phyloP scores from a whole-genome alignment of 35 echinoderm and acorn worm species.

The Lytechinus pictus region DNA sequence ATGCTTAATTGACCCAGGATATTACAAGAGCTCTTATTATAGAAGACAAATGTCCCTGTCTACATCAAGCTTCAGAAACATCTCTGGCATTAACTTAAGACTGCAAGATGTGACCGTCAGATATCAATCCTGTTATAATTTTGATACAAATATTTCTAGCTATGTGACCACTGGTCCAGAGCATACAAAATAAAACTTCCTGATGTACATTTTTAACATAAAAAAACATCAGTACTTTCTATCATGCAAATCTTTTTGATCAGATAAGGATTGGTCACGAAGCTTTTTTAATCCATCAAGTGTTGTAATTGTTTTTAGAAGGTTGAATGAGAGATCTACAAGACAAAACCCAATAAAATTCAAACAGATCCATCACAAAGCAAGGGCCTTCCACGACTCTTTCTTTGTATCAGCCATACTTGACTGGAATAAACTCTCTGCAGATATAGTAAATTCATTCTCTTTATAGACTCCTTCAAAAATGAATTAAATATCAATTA shows the following conservation, averaged over 20 bases:
- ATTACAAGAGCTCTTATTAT: neutral
- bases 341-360: too few relatives aligned
- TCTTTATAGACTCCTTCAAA: too few relatives aligned
- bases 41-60: neutral
- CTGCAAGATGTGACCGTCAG: neutral
- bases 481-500: too few relatives aligned
- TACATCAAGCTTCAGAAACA: constrained; percentile 11
- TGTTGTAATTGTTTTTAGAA: neutral
- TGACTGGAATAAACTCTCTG: too few relatives aligned
- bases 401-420: too few relatives aligned
- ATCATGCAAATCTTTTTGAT: constrained; percentile 16
- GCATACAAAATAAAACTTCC: neutral
- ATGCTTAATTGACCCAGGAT: constrained; percentile 20
- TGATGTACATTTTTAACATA: neutral
- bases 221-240: constrained; percentile 5
- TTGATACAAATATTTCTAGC: constrained; percentile 2
- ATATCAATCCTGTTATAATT: neutral
- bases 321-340: neutral
- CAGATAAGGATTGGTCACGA: neutral
- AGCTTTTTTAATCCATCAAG: constrained; percentile 23
- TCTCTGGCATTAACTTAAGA: neutral
- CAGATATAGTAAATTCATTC: too few relatives aligned
- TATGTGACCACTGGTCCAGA: constrained; percentile 1
- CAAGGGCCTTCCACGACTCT: too few relatives aligned
- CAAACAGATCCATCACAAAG: too few relatives aligned